Base-by-base conservation (phyloP, 2,888 invertebrate genomes). In the Orthosia cruda region DNA sequence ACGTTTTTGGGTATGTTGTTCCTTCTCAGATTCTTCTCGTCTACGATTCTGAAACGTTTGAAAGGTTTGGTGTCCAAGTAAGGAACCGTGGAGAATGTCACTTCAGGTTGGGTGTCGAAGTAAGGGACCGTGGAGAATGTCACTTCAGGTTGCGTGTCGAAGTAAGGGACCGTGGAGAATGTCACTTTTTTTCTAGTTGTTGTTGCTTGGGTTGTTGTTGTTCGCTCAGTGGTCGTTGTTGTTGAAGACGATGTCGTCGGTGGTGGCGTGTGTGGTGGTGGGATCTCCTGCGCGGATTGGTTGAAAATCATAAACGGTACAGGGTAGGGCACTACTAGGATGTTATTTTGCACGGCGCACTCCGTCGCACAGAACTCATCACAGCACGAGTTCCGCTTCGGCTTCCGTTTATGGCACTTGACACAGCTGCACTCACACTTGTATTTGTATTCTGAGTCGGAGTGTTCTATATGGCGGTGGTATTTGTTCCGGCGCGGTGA, bases 291-390 rank as follows among this genome's bases (percentile, higher is more conserved):
- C 20, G 20, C 26, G 4, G 79, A 66, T 50, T 83, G 83, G 23
- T 83, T 83, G 12, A 59, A 55, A 13, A 85, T 52, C 23, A 82
- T 50, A 32, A 71, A 81, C 2, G 82, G 82, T 26, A 82, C 82
- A 0, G 82, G 85, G 49, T 82, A 82, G 1, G 82, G 82, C 23
- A 82, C 77, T 4, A 82, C 82, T n/a, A 82, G 4, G 32, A 82
- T 69, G 26, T 85, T 85, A 7, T 63, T 70, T 59, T 76, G 82
- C 12, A 58, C 7, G 12, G 9, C 3, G 18, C 85, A 82, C 15
- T 67, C 54, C 11, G 62, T 52, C 3, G 13, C 0, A 18, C 82
- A 82, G 67, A 69, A 82, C 0, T 72, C 67, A 13, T 50, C 20
- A 23, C 82, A 82, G 59, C 82, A 82, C 4, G 23, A 4, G 7